Evolutionary conservation across 2,113 vertebrate species (phyloP), one percentile per base, ranked within the genome.

Genomic region (Erythrocercus mccallii): DNA sequence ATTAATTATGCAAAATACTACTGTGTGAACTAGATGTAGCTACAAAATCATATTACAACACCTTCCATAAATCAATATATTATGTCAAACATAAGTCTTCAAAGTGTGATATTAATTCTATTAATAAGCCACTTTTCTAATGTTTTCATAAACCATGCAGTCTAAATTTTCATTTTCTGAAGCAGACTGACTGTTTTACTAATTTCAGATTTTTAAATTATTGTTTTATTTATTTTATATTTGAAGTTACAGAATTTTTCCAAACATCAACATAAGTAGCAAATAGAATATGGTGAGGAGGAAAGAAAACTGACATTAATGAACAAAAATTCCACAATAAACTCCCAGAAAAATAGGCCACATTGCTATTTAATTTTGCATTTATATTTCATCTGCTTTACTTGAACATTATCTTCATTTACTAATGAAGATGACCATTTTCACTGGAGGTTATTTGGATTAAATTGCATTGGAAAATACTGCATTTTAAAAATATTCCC

Each of bases 271-370:
- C 77, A 12, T 90, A 95, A 66, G 17, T 65, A 89, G 95, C 96
- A 97, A 97, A 97, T 97, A 89, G 92, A 95, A 66, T 92, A 74
- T 95, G 82, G 50, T 93, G 88, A 93, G 74, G 81, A 96, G 72
- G 92, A 97, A 94, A 88, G 94, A 97, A 97, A 97, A 97, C 82
- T 97, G 87, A 81, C 86, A 87, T 93, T 96, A 90, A 87, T 95
- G 86, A 97, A 86, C 90, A 97, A 96, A 97, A 97, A 96, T 97
- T 96, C 89, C 81, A 77, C 69, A 88, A 68, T 96, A 96, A 97
- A 96, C 58, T 94, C 83, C 66, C 72, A 81, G 73, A 78, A 94
- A 97, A 97, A 87, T 44, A 80, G 79, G 5, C 50, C 57, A 11
- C 37, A 37, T 80, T 64, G 6, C 30, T 40, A 23, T 40, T 17